These are phyloP conservation scores for Aphis craccivora DNA, from an alignment of 1,140 invertebrate genomes.

Conservation along the genomic window DNA sequence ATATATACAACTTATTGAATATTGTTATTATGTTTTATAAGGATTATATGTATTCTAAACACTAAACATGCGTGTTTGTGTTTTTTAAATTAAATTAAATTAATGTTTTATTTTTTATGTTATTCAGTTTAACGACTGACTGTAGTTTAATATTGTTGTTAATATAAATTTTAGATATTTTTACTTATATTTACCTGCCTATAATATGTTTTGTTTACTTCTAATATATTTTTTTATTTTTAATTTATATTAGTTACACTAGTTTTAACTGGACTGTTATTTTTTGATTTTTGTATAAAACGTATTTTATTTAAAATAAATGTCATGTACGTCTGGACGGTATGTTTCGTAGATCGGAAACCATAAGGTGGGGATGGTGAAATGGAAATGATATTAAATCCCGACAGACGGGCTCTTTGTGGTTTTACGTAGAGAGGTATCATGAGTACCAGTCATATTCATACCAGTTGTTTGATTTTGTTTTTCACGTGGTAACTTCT, in stretches of 20 bases:
- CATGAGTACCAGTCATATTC: constrained; percentile 16
- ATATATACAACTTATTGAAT: not conserved
- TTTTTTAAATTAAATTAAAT: not conserved
- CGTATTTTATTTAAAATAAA: constrained; percentile 1
- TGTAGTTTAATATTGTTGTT: not conserved
- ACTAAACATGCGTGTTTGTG: not conserved
- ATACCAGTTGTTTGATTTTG: not conserved
- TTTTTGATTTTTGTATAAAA: not conserved
- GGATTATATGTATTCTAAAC: not conserved
- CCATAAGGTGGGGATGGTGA: not conserved
- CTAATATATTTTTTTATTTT: not conserved
- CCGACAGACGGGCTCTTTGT: constrained; percentile 47
- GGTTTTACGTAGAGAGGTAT: constrained; percentile 25
- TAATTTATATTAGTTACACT: not conserved
- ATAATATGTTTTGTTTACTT: not conserved
- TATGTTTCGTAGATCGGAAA: not conserved
- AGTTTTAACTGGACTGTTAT: not conserved
- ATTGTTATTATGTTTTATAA: not conserved
- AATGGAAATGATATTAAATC: constrained; percentile 49
- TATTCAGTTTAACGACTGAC: not conserved
- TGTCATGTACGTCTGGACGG: not conserved
- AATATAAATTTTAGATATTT: not conserved
- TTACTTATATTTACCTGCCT: not conserved
- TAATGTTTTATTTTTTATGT: not conserved
- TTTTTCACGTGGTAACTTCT: not conserved